Conservation (phyloP, 2,113 vertebrate species). For the Psittacus erithacus region DNA sequence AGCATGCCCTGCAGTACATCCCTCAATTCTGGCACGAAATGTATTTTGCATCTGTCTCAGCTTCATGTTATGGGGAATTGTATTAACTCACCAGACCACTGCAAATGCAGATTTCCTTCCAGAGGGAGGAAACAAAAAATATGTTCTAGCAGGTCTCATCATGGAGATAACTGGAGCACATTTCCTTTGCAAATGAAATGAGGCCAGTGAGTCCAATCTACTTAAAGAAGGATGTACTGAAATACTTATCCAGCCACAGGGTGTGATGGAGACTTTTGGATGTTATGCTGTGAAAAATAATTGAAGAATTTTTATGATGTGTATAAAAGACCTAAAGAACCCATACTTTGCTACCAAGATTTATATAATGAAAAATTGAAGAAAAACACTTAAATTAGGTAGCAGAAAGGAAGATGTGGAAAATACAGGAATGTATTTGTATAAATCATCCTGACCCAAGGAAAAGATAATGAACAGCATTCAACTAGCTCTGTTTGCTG, state of each 20-base stretch:
- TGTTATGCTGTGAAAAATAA: conserved; percentile 8
- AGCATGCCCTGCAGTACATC: not conserved
- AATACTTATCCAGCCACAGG: not conserved
- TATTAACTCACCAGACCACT: not conserved
- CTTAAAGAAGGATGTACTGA: not conserved
- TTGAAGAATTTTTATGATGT: not conserved
- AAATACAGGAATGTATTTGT: not conserved
- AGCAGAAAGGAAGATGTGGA: not conserved
- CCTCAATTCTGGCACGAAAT: not conserved
- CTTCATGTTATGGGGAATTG: not conserved
- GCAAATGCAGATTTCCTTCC: conserved; percentile 2
- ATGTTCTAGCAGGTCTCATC: not conserved
- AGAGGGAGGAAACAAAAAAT: not conserved
- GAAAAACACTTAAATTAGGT: conserved; percentile 7
- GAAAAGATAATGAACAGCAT: not conserved
- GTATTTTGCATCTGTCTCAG: not conserved
- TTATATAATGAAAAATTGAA: not conserved
- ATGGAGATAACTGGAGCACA: not conserved
- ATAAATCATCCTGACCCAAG: not conserved
- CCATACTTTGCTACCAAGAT: not conserved
- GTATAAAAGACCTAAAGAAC: not conserved
- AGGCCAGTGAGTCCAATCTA: not conserved
- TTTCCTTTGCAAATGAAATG: conserved; percentile 17
- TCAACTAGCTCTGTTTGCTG: not conserved
- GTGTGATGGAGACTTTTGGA: not conserved